phyloP scores from a whole-genome alignment of 2,113 vertebrate genomes.

The Mastomys natalensis region DNA sequence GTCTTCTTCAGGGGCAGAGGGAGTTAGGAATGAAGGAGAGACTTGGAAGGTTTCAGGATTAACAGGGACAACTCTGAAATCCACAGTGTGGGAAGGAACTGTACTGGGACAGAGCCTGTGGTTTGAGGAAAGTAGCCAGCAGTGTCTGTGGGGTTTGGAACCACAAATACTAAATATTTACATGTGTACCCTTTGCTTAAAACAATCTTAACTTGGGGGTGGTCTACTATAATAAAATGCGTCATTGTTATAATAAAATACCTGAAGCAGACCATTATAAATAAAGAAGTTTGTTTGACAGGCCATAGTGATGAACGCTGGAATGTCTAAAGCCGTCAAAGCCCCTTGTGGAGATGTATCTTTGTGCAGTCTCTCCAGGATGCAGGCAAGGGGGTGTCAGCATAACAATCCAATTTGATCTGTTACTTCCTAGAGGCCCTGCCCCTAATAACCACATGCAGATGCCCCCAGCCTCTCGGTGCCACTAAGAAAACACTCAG shows the following conservation, averaged over 20 bases:
- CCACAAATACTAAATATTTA: not conserved
- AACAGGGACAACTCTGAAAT: not conserved
- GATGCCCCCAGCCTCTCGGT: not conserved
- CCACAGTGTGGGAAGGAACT: not conserved
- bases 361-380: not conserved
- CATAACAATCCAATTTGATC: not conserved
- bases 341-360: not conserved
- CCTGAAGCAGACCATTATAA: not conserved
- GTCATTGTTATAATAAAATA: not conserved
- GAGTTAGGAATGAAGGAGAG: not conserved
- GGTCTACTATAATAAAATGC: not conserved
- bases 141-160: not conserved
- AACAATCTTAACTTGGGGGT: not conserved
- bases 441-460: not conserved
- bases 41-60: rapidly evolving
- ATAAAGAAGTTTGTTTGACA: not conserved
- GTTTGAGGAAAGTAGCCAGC: not conserved
- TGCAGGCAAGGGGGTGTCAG: not conserved
- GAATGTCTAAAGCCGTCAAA: rapidly evolving
- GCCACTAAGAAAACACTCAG: not conserved
- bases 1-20: not conserved
- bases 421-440: not conserved
- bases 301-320: not conserved
- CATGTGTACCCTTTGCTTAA: not conserved
- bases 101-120: rapidly evolving